phyloP scores from a whole-genome alignment of 2,113 vertebrate species.

The Octodon degus region DNA sequence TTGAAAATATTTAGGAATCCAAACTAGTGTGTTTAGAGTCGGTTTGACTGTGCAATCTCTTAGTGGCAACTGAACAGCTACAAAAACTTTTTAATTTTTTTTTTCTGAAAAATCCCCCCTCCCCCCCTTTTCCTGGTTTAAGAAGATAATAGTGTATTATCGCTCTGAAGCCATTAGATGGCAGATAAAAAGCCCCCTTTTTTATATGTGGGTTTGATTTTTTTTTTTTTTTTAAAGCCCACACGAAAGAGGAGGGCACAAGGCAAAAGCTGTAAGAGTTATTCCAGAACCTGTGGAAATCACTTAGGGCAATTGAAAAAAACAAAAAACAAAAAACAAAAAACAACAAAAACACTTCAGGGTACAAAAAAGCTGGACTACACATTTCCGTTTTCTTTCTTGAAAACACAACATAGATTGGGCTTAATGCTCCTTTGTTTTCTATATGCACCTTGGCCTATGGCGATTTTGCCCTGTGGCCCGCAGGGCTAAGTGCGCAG shows the following conservation, averaged over 20 bases:
- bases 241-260: conserved; percentile 91
- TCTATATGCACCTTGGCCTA: conserved; percentile 97
- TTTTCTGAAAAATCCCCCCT: conserved; percentile 89
- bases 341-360: conserved; percentile 90
- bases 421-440: conserved; percentile 91
- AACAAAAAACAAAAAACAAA: conserved; percentile 92
- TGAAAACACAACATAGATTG: conserved; percentile 91
- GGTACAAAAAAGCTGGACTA: conserved; percentile 93
- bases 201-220: conserved; percentile 90
- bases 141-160: conserved; percentile 95
- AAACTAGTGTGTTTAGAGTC: conserved; percentile 99
- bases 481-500: conserved; percentile 97
- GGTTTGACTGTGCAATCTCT: conserved; percentile 99
- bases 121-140: conserved; percentile 89
- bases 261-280: conserved; percentile 99
- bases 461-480: conserved; percentile 97
- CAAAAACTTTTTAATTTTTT: conserved; percentile 91
- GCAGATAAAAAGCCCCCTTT: conserved; percentile 92
- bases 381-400: conserved; percentile 92
- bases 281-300: conserved; percentile 97
- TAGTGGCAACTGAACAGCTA: conserved; percentile 99
- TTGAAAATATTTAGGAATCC: conserved; percentile 95
- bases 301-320: conserved; percentile 92
- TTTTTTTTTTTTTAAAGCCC: conserved; percentile 88
- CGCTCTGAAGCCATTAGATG: conserved; percentile 95